phyloP scores from a whole-genome alignment of 2,888 invertebrate genomes.

The Acleris holmiana region DNA sequence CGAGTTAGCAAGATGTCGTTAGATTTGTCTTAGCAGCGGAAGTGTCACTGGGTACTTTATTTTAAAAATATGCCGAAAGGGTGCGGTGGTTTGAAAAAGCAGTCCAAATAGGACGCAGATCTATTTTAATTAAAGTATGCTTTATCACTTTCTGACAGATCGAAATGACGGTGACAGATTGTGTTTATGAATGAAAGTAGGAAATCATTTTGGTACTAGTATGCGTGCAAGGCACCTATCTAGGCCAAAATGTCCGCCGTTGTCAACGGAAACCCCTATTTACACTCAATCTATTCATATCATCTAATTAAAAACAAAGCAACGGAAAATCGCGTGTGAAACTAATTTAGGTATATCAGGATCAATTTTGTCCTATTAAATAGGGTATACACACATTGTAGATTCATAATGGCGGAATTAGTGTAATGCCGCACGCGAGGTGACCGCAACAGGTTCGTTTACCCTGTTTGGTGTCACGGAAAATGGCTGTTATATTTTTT shows the following conservation, averaged over 20 bases:
- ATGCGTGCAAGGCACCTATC: too few relatives aligned
- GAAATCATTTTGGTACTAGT: too few relatives aligned
- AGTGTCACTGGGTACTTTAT: too few relatives aligned
- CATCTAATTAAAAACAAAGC: conserved; percentile 30
- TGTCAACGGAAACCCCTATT: conserved; percentile 7
- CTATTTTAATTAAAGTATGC: too few relatives aligned
- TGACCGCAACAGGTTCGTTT: conserved; percentile 47
- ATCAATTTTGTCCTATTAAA: conserved; percentile 28
- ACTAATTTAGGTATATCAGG: conserved; percentile 20
- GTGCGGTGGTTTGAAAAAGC: too few relatives aligned
- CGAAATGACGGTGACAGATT: too few relatives aligned
- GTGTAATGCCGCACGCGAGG: conserved; percentile 47
- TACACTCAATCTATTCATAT: conserved; percentile 30
- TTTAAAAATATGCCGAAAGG: too few relatives aligned
- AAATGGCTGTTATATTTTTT: neutral
- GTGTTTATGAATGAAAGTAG: too few relatives aligned
- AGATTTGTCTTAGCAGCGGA: too few relatives aligned
- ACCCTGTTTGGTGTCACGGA: conserved; percentile 40
- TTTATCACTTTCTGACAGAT: too few relatives aligned
- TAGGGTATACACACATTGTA: conserved; percentile 23
- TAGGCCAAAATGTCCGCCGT: conserved; percentile 1
- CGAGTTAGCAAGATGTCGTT: too few relatives aligned
- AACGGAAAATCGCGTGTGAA: conserved; percentile 32
- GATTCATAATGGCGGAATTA: conserved; percentile 44
- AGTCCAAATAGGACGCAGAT: too few relatives aligned